phyloP scores from a whole-genome alignment of 1,140 invertebrate species.

The Pseudomyrmex dendroicus region DNA sequence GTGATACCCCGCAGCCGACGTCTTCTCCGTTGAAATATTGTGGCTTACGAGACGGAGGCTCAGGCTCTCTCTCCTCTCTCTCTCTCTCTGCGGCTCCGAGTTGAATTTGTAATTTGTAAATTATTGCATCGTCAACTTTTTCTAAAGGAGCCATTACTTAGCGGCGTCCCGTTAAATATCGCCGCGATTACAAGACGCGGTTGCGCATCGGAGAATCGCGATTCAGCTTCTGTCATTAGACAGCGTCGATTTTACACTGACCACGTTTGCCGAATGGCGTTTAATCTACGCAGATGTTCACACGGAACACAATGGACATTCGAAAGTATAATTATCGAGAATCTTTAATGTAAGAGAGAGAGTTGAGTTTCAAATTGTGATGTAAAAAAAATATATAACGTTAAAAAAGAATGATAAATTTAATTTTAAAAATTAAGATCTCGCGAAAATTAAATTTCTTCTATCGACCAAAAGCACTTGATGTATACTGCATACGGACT shows the following conservation, averaged over 20 bases:
- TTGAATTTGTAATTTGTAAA: conserved; percentile 75
- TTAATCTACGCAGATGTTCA: conserved; percentile 36
- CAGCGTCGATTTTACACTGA: conserved; percentile 31
- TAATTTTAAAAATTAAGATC: conserved; percentile 11
- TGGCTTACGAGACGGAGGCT: conserved; percentile 68
- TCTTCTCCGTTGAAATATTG: conserved; percentile 70
- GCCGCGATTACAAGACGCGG: conserved; percentile 59
- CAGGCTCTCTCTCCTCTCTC: neutral
- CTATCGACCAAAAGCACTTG: conserved; percentile 45
- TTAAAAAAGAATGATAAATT: neutral
- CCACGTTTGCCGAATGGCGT: conserved; percentile 37
- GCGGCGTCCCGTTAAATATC: conserved; percentile 70
- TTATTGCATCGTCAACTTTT: conserved; percentile 70
- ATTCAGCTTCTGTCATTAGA: conserved; percentile 58
- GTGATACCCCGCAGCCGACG: conserved; percentile 66
- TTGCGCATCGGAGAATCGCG: conserved; percentile 27
- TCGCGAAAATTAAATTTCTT: conserved; percentile 34
- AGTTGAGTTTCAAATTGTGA: neutral
- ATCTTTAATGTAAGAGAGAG: neutral
- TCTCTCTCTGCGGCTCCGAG: conserved; percentile 40
- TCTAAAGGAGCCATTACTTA: conserved; percentile 68
- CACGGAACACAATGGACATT: conserved; percentile 32
- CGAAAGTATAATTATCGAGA: conserved; percentile 37
- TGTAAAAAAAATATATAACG: neutral
- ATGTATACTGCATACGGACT: conserved; percentile 66